Conservation (phyloP, 2,888 invertebrate genomes). For the Dryomyza anilis region DNA sequence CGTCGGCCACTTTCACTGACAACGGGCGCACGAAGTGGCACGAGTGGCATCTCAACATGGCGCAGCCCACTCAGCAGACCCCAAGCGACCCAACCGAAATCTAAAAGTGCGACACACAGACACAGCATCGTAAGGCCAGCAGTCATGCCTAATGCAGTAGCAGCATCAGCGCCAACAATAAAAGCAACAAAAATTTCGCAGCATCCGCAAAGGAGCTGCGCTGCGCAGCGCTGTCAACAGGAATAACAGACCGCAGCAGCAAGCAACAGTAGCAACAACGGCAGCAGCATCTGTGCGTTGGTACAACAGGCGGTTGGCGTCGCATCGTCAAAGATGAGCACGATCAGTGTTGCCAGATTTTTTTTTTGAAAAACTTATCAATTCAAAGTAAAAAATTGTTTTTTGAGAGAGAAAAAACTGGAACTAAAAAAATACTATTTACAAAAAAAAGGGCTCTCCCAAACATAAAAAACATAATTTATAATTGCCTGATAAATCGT, state of each 20-base stretch:
- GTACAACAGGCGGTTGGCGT: constrained; percentile 28
- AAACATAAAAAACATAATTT: no score
- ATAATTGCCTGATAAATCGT: no score
- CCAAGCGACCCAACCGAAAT: not conserved
- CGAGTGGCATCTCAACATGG: not conserved
- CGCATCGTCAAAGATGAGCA: not conserved
- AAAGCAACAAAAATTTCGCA: no score
- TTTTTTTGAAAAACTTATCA: no score
- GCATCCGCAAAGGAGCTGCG: not conserved
- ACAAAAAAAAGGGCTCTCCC: no score
- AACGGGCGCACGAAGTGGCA: not conserved
- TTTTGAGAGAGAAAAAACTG: no score
- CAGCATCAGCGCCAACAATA: not conserved
- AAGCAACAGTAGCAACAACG: not conserved
- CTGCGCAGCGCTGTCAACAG: not conserved
- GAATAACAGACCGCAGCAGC: not conserved
- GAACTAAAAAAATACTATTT: no score
- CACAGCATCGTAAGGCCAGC: not conserved
- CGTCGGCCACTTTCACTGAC: not conserved
- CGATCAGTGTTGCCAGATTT: no score
- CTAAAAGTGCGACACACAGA: not conserved
- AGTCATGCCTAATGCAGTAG: not conserved
- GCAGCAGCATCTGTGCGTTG: constrained; percentile 5
- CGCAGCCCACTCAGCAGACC: not conserved
- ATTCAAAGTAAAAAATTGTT: no score